Conservation (phyloP, 2,888 invertebrate species). For the Argynnis bischoffii region DNA sequence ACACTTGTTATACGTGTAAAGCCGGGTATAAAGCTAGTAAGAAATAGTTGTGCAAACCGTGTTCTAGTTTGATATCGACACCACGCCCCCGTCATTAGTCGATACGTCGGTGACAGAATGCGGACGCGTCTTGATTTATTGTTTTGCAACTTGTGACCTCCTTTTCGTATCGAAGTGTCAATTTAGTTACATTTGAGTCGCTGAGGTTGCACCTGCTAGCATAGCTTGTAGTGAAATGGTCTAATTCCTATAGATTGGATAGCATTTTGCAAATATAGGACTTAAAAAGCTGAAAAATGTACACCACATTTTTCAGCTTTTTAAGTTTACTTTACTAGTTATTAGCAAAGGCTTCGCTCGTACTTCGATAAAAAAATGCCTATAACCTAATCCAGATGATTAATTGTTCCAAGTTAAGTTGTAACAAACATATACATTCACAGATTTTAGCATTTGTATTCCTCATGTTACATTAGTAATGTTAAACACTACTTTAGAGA, state of each 20-base stretch:
- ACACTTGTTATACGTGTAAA: too few relatives aligned
- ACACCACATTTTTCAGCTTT: too few relatives aligned
- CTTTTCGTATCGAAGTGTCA: slow-evolving; percentile 39
- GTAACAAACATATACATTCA: too few relatives aligned
- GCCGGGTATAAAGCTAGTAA: not conserved
- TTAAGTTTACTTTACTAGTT: too few relatives aligned
- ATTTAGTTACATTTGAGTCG: slow-evolving; percentile 30
- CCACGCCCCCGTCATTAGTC: slow-evolving; percentile 43
- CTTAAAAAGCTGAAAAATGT: too few relatives aligned
- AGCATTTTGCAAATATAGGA: not conserved
- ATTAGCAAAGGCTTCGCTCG: too few relatives aligned
- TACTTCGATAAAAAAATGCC: too few relatives aligned
- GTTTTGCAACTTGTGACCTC: slow-evolving; percentile 43
- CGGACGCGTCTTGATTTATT: slow-evolving; percentile 46
- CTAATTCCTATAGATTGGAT: slow-evolving; percentile 2
- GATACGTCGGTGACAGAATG: slow-evolving; percentile 43
- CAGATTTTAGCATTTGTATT: too few relatives aligned
- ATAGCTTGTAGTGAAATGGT: not conserved
- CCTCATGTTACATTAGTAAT: too few relatives aligned
- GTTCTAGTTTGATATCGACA: slow-evolving; percentile 42
- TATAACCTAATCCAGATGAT: too few relatives aligned
- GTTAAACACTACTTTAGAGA: too few relatives aligned
- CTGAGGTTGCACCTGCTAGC: slow-evolving; percentile 27
- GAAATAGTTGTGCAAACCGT: slow-evolving; percentile 21
- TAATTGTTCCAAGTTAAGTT: too few relatives aligned